Conservation (phyloP, 2,888 invertebrate genomes). For the Rhagium mordax region DNA sequence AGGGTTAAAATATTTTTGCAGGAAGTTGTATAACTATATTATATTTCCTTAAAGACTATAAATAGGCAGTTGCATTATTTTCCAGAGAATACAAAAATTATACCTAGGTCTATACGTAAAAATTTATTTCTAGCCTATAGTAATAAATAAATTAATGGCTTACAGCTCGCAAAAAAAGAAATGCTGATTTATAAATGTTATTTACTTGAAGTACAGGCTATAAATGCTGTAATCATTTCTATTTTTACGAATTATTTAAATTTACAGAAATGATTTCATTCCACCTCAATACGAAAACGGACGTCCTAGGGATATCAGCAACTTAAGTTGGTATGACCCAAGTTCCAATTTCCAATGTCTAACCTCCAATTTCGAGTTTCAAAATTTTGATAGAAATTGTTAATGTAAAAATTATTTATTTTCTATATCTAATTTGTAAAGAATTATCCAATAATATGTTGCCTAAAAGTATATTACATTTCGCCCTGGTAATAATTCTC, state of each 20-base stretch:
- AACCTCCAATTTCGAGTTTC: not conserved
- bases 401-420: not conserved
- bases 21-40: not conserved
- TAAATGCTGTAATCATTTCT: conserved; percentile 34
- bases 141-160: not conserved
- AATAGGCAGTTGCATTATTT: not conserved
- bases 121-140: not conserved
- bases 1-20: not conserved
- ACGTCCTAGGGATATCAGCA: not conserved
- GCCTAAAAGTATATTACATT: not conserved
- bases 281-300: not conserved
- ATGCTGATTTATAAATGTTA: conserved; percentile 2
- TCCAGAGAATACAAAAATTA: not conserved
- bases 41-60: not conserved
- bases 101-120: not conserved
- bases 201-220: conserved; percentile 6
- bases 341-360: not conserved
- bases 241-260: conserved; percentile 33
- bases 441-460: not conserved
- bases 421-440: not conserved
- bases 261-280: conserved; percentile 31
- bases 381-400: too few relatives aligned
- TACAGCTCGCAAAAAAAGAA: not conserved
- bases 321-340: not conserved
- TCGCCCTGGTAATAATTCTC: not conserved